Base-by-base conservation (phyloP, 1,140 invertebrate species). In the Microplitis mediator region DNA sequence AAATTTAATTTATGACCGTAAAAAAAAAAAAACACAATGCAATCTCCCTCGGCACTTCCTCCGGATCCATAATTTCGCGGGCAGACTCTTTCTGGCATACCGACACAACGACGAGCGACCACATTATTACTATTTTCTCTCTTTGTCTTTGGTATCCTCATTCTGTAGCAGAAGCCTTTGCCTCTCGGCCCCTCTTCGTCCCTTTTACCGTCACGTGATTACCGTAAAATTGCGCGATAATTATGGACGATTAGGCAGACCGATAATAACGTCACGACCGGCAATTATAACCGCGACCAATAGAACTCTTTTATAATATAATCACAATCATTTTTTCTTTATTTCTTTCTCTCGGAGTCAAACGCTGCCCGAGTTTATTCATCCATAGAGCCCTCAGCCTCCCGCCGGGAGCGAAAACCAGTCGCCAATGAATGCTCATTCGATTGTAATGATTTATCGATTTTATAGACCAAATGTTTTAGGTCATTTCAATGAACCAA, bases 151-250 rank as follows among this genome's bases (percentile, higher is more conserved):
- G 39, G 39, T 45, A 45, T 45, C 39, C 39, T 45, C 39, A 45
- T 45, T 45, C 39, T 8, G 39, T 45, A 45, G 39, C 6, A 6
- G 39, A 45, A 11, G 39, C 4, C 39, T 45, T 45, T 45, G 3
- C 39, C 39, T 45, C 39, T 6, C 11, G 6, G 1, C 14, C 45
- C 64, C 23, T 13, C 23, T 69, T 35, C 2, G 11, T 36, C 61
- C 35, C 35, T n/a, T 39, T 63, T 32, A n/a, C 61, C 31, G 13
- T 36, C n/a, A 14, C 61, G 34, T n/a, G n/a, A 60, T 69, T 69
- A 62, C 68, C 8, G 58, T 69, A 69, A 69, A 62, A 69, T 69
- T 69, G 56, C 45, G 58, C 68, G 58, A 69, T 61, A 69, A 69
- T 69, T 62, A 69, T 23, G 23, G 39, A 62, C 58, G 58, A 69